A percentile compares a stretch with the other conserved stretches of the same genome.
These are phyloP conservation scores for Lomographa bimaculata DNA, from an alignment of 2,888 invertebrate genomes.

Conservation along the genomic window DNA sequence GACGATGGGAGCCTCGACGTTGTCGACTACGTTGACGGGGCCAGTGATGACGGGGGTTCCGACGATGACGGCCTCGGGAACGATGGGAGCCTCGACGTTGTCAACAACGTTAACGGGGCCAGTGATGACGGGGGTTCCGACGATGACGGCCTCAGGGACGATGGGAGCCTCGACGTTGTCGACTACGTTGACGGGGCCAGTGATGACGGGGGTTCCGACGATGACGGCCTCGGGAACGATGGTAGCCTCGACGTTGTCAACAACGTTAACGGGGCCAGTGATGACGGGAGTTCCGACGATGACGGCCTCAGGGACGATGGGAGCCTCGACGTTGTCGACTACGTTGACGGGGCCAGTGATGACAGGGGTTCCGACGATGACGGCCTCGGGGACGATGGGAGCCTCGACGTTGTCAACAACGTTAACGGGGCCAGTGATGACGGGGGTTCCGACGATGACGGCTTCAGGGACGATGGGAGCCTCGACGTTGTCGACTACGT, in stretches of 20 bases:
- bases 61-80: background rate
- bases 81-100: background rate
- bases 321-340: no score
- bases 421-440: no score
- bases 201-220: conserved; percentile 9
- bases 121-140: background rate
- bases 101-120: background rate
- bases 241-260: conserved; percentile 6
- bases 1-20: conserved; percentile 7
- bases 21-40: conserved; percentile 11
- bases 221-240: conserved; percentile 9
- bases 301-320: conserved; percentile 12
- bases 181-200: no score
- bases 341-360: no score
- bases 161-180: background rate
- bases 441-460: no score
- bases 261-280: conserved; percentile 15
- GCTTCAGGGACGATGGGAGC: no score
- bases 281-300: background rate
- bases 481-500: no score
- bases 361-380: no score
- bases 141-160: background rate
- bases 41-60: conserved; percentile 19
- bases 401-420: no score
- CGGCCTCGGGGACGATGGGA: conserved; percentile 15